Evolutionary conservation across 2,888 invertebrate species (phyloP), one percentile per base, ranked within the genome.

Genomic region (Coleophora deauratella): DNA sequence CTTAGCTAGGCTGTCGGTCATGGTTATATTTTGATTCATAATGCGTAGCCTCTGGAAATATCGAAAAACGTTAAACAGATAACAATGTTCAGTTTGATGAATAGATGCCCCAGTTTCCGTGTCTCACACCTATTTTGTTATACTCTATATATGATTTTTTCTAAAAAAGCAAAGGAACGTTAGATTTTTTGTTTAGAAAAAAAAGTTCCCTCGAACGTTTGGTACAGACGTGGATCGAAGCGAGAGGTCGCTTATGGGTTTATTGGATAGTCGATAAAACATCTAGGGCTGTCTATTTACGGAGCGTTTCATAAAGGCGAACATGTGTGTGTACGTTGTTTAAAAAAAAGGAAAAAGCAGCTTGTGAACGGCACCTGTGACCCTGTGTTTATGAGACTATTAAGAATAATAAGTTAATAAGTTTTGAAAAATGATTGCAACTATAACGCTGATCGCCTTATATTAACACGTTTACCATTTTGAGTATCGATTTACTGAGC

Each of bases 231-330:
- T 73, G 31, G 21, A 76, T 73, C 64, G 71, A 37, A 42, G 21
- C 30, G 36, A 12, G 30, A 59, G 66, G 66, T 69, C 66, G 66
- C 62, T 66, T 72, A 72, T 70, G 70, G 67, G 72, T 21, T 3
- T 21, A 66, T 68, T 78, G 80, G 78, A 77, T 74, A 64, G 75
- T 59, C 80, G 72, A 78, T 82, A 76, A 78, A 79, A 73, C 66
- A 68, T 70, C 68, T 64, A 70, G 69, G 69, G 72, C 67, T 59
- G 68, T 66, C 66, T 79, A 77, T 79, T 81, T 79, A 78, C 66
- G 70, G 66, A 54, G 60, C 70, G 75, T 77, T 74, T 79, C 65
- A 52, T 66, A 62, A 58, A 56, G 52, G 59, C 57, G 53, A 64
- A 62, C 69, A 70, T 66, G 72, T 76, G 75, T 73, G 72, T 31